Conservation (phyloP, 2,888 invertebrate species). For the Oscheius onirici region DNA sequence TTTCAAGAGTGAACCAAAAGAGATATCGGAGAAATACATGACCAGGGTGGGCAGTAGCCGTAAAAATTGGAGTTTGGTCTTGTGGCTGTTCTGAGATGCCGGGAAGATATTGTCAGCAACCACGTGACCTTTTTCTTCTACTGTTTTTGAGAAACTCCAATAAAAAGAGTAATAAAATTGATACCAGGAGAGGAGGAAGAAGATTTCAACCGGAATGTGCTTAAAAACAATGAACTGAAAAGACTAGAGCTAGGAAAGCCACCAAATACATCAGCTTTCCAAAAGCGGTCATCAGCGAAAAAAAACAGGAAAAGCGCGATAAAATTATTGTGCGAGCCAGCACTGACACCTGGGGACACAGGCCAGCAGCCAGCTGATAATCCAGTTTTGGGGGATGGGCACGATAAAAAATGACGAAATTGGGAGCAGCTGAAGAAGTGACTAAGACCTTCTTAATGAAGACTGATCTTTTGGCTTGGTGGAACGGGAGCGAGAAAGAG, state of each 20-base stretch:
- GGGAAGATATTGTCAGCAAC: background rate
- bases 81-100: background rate
- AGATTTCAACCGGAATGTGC: too few relatives aligned
- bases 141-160: background rate
- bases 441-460: too few relatives aligned
- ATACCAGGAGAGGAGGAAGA: background rate
- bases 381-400: conserved; percentile 4
- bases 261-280: background rate
- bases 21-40: background rate
- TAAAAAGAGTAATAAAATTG: background rate
- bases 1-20: too few relatives aligned
- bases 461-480: too few relatives aligned
- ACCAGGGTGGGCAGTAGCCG: background rate
- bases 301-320: background rate
- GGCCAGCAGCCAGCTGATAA: conserved; percentile 18
- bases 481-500: too few relatives aligned
- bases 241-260: background rate
- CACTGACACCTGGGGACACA: background rate
- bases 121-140: conserved; percentile 4
- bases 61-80: background rate
- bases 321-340: background rate
- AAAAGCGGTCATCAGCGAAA: background rate
- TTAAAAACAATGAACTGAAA: background rate
- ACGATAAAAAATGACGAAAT: conserved; percentile 11
- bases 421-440: background rate